A percentile compares a stretch with the other conserved stretches of the same genome.
phyloP scores from a whole-genome alignment of 1,140 invertebrate genomes.

The Drosophila kikkawai region DNA sequence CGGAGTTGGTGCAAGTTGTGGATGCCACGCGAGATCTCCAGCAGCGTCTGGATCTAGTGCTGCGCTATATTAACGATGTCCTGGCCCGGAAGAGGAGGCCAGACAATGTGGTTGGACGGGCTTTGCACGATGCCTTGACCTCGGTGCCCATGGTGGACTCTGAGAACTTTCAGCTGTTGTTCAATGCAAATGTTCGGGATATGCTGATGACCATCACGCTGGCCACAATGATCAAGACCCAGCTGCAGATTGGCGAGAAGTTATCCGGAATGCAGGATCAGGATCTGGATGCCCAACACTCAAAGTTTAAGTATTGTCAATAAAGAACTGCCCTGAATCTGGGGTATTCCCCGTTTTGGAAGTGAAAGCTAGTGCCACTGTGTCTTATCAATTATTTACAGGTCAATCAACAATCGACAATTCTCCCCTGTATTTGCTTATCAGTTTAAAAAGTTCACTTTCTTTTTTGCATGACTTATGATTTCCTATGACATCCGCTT shows the following conservation, averaged over 20 bases:
- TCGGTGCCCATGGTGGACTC: constrained; percentile 61
- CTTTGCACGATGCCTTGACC: constrained; percentile 45
- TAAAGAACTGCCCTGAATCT: not conserved
- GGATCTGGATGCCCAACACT: not conserved
- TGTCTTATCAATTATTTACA: constrained; percentile 14
- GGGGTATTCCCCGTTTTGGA: constrained; percentile 13
- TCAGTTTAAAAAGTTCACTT: constrained; percentile 9
- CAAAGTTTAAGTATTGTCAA: not conserved
- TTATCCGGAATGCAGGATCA: constrained; percentile 39
- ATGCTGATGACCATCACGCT: constrained; percentile 65
- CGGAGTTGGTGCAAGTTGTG: constrained; percentile 59
- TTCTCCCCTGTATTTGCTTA: not conserved
- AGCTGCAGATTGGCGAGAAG: constrained; percentile 64
- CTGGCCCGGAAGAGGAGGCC: constrained; percentile 53
- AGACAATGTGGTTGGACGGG: constrained; percentile 55
- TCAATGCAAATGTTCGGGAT: constrained; percentile 61
- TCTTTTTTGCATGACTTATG: constrained; percentile 7
- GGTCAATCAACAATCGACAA: not conserved
- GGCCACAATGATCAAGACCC: constrained; percentile 56
- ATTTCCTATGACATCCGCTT: not conserved
- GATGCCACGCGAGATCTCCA: constrained; percentile 43
- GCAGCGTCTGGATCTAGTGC: constrained; percentile 47
- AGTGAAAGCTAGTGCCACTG: not conserved
- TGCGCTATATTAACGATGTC: constrained; percentile 69
- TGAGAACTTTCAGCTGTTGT: constrained; percentile 54